A percentile compares a stretch with the other conserved stretches of the same genome.
These are phyloP conservation scores for Coccyzus lansbergi DNA, from an alignment of 2,797 vertebrate species.

Conservation along the genomic window DNA sequence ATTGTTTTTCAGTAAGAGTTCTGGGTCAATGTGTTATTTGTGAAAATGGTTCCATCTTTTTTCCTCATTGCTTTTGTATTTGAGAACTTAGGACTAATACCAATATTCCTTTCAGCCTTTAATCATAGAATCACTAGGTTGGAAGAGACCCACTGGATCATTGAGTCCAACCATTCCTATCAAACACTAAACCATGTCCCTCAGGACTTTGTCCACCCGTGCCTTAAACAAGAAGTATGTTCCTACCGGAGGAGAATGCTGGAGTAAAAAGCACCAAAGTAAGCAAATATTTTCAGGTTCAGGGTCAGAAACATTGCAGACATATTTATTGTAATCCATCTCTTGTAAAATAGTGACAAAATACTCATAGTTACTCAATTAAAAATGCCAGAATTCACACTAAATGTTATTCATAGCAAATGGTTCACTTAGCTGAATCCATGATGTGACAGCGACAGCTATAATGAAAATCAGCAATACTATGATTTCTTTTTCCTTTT, in stretches of 20 bases:
- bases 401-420: not conserved
- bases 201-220: no score
- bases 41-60: not conserved
- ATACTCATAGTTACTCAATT: not conserved
- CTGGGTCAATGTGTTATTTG: not conserved
- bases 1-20: not conserved
- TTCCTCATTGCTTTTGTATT: not conserved
- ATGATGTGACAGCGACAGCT: not conserved
- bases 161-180: no score
- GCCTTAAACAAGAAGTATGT: not conserved
- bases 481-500: not conserved
- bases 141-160: no score
- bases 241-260: not conserved
- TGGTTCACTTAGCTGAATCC: not conserved
- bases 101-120: not conserved
- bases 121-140: no score
- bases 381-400: not conserved
- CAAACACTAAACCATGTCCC: no score
- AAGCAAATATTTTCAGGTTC: not conserved
- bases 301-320: not conserved
- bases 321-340: not conserved
- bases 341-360: not conserved
- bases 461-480: not conserved
- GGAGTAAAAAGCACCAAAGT: not conserved
- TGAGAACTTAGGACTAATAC: not conserved